Evolutionary conservation across 1,140 invertebrate genomes (phyloP).

Genomic region (Caenorhabditis latens): DNA sequence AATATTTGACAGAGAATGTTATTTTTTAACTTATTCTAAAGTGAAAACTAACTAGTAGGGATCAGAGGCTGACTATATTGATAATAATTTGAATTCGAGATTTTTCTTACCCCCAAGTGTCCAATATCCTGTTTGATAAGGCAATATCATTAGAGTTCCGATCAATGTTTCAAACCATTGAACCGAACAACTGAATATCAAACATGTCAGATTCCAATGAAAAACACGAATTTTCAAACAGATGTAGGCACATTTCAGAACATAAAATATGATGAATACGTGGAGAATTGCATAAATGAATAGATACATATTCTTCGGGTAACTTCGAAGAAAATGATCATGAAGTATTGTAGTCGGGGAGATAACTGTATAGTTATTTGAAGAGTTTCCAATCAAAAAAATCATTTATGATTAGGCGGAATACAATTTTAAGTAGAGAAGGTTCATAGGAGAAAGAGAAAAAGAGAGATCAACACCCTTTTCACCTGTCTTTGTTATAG

Average conservation of each 20-base stretch:
- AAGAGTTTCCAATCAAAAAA: background rate
- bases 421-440: background rate
- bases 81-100: too few species aligned
- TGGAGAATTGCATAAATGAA: slow-evolving; percentile 19
- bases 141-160: slow-evolving; percentile 23
- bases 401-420: background rate
- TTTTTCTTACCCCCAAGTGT: background rate
- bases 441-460: background rate
- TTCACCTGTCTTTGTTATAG: background rate
- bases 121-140: slow-evolving; percentile 24
- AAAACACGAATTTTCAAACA: slow-evolving; percentile 43
- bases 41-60: too few species aligned
- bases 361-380: background rate
- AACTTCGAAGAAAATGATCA: background rate
- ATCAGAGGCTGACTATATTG: too few species aligned
- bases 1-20: background rate
- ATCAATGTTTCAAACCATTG: slow-evolving; percentile 36
- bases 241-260: slow-evolving; percentile 17
- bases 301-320: background rate
- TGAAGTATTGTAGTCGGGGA: slow-evolving; percentile 18
- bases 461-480: background rate
- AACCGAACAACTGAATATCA: slow-evolving; percentile 29
- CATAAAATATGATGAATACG: background rate
- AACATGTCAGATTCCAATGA: slow-evolving; percentile 26
- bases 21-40: too few species aligned